phyloP scores from a whole-genome alignment of 2,797 vertebrate species.

The Vespertilio murinus region DNA sequence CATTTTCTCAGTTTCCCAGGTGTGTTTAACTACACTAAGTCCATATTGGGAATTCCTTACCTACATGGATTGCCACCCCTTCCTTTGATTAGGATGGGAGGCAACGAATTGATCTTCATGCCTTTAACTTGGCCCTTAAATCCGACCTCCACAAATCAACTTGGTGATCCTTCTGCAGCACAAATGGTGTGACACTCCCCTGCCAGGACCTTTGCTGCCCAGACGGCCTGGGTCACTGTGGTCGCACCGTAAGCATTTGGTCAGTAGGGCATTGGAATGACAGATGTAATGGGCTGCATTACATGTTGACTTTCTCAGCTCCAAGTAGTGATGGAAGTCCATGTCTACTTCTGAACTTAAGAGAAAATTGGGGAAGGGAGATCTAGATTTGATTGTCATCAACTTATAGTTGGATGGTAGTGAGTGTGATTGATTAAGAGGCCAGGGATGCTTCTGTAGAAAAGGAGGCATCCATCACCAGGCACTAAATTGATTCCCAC shows the following conservation, averaged over 20 bases:
- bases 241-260: not conserved
- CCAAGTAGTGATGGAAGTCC: not conserved
- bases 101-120: no score
- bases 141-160: not conserved
- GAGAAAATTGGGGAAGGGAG: not conserved
- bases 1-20: not conserved
- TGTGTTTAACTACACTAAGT: not conserved
- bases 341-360: not conserved
- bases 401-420: fast-evolving
- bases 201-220: not conserved
- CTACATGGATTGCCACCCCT: no score
- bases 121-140: not conserved
- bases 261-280: not conserved
- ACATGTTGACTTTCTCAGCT: not conserved
- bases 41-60: not conserved
- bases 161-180: not conserved
- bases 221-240: not conserved
- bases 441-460: not conserved
- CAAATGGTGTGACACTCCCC: not conserved
- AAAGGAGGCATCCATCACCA: not conserved
- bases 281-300: not conserved
- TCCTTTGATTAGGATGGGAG: not conserved
- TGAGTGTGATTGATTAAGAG: not conserved
- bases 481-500: not conserved
- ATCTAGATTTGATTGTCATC: not conserved